These are phyloP conservation scores for Tympanoctomys barrerae DNA, from an alignment of 2,797 vertebrate genomes.

Conservation along the genomic window DNA sequence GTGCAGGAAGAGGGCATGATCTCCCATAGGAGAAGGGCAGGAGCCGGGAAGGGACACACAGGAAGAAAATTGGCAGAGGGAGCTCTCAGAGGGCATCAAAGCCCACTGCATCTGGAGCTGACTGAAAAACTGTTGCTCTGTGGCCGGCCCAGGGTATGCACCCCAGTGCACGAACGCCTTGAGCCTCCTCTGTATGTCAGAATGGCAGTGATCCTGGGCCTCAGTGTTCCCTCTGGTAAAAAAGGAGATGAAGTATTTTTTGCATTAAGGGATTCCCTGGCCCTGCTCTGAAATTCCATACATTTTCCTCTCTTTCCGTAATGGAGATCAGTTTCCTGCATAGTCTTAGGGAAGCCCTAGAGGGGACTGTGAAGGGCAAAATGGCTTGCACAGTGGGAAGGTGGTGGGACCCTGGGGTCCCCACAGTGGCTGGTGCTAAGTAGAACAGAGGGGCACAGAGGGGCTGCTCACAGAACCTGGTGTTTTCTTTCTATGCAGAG, in stretches of 20 bases:
- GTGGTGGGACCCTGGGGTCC: neutral
- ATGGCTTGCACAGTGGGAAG: neutral
- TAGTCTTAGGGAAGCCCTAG: rapidly evolving
- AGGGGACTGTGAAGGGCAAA: too few relatives aligned
- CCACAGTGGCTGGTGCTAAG: neutral
- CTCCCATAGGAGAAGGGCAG: neutral
- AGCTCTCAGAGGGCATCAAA: neutral
- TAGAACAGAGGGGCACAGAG: rapidly evolving
- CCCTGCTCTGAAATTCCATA: neutral
- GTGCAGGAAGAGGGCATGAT: neutral
- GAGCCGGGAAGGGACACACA: rapidly evolving
- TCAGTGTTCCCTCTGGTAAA: neutral
- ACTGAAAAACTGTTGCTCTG: neutral
- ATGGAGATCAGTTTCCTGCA: neutral
- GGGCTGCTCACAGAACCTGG: conserved; percentile 52
- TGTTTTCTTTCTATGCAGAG: conserved; percentile 88
- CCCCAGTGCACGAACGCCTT: rapidly evolving
- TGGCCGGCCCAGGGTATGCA: neutral
- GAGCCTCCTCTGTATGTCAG: too few relatives aligned
- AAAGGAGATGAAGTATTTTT: neutral
- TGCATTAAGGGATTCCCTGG: neutral
- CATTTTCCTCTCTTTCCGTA: neutral
- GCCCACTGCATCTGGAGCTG: neutral
- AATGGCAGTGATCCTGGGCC: neutral
- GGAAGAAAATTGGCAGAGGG: neutral